A percentile compares a stretch with the other conserved stretches of the same genome.
These are phyloP conservation scores for Nipponacmea schrenckii DNA, from an alignment of 2,888 invertebrate genomes.

Conservation along the genomic window DNA sequence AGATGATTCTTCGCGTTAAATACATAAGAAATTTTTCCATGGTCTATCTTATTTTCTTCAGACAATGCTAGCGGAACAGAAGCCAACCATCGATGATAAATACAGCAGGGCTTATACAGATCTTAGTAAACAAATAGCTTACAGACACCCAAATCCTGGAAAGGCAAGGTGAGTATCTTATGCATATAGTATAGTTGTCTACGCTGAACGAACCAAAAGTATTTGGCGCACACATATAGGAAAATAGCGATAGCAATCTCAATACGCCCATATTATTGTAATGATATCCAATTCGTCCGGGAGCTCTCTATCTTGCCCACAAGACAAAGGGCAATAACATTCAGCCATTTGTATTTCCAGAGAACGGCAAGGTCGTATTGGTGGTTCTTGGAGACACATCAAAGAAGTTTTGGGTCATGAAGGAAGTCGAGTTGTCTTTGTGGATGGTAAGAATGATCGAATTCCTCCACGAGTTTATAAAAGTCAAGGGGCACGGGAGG, in stretches of 20 bases:
- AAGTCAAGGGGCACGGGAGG: not conserved
- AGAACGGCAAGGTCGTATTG: slow-evolving; percentile 58
- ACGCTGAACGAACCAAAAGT: no score
- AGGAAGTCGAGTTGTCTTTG: slow-evolving; percentile 57
- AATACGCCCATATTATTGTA: no score
- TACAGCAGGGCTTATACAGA: slow-evolving; percentile 28
- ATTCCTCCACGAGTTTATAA: not conserved
- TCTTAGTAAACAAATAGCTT: slow-evolving; percentile 30
- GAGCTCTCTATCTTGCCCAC: no score
- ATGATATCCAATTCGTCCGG: no score
- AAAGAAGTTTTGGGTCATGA: slow-evolving; percentile 60
- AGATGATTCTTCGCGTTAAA: no score
- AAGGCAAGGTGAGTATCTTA: slow-evolving; percentile 24
- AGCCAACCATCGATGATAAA: slow-evolving; percentile 18
- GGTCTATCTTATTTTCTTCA: no score
- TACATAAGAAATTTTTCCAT: no score
- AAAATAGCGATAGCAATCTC: no score
- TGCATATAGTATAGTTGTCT: not conserved
- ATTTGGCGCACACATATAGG: no score
- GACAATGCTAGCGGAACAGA: no score
- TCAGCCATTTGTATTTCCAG: slow-evolving; percentile 27
- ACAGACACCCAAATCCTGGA: slow-evolving; percentile 35
- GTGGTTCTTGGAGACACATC: slow-evolving; percentile 62
- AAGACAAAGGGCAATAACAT: no score
- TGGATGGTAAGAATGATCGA: slow-evolving; percentile 50